phyloP scores from a whole-genome alignment of 2,797 vertebrate genomes.

The Sparus aurata region DNA sequence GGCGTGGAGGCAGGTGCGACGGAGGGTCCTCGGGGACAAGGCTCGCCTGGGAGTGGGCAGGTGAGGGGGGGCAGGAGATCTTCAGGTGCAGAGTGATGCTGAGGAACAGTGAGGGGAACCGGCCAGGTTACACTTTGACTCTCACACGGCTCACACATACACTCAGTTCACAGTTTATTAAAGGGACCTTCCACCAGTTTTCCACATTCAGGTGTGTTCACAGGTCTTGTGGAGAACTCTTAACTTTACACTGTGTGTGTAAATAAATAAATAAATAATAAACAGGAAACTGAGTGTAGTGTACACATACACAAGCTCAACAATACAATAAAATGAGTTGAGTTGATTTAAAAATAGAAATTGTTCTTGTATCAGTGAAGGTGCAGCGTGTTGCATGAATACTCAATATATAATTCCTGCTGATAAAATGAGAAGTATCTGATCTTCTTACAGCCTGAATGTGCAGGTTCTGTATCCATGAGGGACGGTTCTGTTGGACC shows the following conservation, averaged over 20 bases:
- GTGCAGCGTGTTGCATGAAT: neutral
- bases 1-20: constrained; percentile 70
- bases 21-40: constrained; percentile 27
- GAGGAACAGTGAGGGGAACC: constrained; percentile 67
- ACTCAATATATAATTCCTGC: neutral
- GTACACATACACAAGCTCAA: neutral
- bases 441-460: neutral
- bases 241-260: too few species aligned
- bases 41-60: constrained; percentile 81
- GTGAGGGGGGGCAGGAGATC: constrained; percentile 91
- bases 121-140: constrained; percentile 47
- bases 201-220: too few species aligned
- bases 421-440: neutral
- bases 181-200: too few species aligned
- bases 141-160: constrained; percentile 9
- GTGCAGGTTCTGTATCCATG: neutral
- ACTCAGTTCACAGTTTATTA: neutral
- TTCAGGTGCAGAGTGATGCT: constrained; percentile 93
- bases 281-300: neutral
- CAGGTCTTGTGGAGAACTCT: too few species aligned
- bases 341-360: neutral
- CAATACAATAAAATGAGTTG: neutral
- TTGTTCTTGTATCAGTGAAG: neutral
- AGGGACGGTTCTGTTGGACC: neutral
- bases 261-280: neutral